Conservation (phyloP, 2,797 vertebrate species). For the Sebastes jordani region DNA sequence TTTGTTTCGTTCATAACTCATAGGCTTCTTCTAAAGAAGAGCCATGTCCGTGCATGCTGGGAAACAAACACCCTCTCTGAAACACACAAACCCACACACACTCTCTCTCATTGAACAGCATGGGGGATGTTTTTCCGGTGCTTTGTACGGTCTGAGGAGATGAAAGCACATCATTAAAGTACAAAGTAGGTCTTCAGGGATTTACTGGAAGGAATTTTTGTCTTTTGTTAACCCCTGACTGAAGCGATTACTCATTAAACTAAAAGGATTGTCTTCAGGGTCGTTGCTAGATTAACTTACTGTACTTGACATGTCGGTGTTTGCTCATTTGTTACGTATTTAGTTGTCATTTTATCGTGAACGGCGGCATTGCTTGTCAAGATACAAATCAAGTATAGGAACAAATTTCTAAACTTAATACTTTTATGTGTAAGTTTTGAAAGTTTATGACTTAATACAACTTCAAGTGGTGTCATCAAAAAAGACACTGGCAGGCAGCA, state of each 20-base stretch:
- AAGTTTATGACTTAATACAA: constrained; percentile 11
- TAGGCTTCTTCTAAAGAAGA: constrained; percentile 45
- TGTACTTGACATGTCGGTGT: constrained; percentile 30
- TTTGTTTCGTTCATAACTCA: constrained; percentile 70
- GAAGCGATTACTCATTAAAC: constrained; percentile 66
- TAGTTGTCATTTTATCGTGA: not conserved
- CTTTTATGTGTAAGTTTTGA: not conserved
- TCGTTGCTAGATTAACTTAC: constrained; percentile 34
- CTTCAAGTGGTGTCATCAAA: constrained; percentile 3
- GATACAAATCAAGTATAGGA: not conserved
- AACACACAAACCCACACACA: constrained; percentile 48
- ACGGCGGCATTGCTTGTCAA: not conserved
- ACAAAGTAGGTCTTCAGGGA: constrained; percentile 76
- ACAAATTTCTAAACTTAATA: not conserved
- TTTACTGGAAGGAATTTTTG: constrained; percentile 74
- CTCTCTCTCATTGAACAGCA: constrained; percentile 62
- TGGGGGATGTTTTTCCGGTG: constrained; percentile 75
- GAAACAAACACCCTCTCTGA: constrained; percentile 52
- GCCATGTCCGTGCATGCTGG: constrained; percentile 69
- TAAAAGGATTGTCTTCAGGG: constrained; percentile 22
- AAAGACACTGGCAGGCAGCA: not conserved
- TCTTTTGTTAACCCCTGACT: constrained; percentile 69
- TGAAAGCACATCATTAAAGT: constrained; percentile 81
- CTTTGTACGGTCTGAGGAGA: constrained; percentile 76
- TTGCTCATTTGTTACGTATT: constrained; percentile 6